Conservation (phyloP, 2,113 vertebrate genomes). For the Dipodomys ordii region DNA sequence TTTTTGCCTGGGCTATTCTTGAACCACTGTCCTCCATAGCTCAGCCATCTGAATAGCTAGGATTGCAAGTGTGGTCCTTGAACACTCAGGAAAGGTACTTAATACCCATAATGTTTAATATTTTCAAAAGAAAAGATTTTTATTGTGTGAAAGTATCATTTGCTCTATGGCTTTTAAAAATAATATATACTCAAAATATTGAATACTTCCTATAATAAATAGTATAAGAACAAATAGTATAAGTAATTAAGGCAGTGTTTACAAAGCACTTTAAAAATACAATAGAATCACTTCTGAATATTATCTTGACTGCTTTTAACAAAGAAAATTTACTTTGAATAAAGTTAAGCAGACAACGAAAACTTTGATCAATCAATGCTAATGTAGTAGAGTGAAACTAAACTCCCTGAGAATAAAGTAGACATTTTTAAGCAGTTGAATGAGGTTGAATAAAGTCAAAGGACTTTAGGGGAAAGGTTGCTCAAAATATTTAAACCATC, state of each 20-base stretch:
- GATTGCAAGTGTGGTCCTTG: too few species aligned
- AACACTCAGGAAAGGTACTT: not conserved
- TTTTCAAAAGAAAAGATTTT: not conserved
- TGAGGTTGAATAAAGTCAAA: not conserved
- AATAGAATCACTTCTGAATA: not conserved
- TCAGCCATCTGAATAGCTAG: too few species aligned
- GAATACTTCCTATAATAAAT: not conserved
- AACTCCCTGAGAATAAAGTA: not conserved
- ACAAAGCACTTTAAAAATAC: not conserved
- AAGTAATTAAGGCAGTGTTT: not conserved
- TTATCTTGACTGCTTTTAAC: not conserved
- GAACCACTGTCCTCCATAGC: too few species aligned
- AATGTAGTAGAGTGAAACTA: not conserved
- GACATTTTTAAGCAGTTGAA: not conserved
- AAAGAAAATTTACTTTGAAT: not conserved
- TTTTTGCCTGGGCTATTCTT: too few species aligned
- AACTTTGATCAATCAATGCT: conserved; percentile 1
- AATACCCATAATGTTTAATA: not conserved
- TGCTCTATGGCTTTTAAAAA: not conserved
- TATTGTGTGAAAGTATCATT: not conserved
- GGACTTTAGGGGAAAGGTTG: not conserved
- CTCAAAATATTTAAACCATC: not conserved
- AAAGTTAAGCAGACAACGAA: not conserved
- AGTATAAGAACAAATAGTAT: not conserved
- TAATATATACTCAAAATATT: not conserved